A percentile compares a stretch with the other conserved stretches of the same genome.
phyloP scores from a whole-genome alignment of 2,113 vertebrate genomes.

The Dicaeum eximium region DNA sequence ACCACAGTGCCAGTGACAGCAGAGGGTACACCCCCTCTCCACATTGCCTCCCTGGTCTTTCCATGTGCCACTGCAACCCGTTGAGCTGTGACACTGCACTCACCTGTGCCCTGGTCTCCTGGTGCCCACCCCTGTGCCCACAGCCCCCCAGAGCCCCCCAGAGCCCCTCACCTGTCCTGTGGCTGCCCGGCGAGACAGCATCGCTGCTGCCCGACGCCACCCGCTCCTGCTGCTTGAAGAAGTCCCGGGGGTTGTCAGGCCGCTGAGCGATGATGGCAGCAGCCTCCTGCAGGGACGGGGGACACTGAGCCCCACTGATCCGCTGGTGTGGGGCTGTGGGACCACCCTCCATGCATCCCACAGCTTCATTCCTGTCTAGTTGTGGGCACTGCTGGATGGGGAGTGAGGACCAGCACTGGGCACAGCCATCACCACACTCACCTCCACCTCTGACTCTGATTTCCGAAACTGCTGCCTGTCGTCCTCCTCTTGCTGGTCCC shows the following conservation, averaged over 20 bases:
- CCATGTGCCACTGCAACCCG: fast-evolving
- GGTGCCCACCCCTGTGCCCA: not conserved
- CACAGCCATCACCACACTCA: not conserved
- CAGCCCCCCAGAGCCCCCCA: not conserved
- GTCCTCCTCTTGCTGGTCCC: conserved; percentile 77
- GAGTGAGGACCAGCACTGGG: fast-evolving
- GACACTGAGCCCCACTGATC: not conserved
- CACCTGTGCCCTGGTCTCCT: not conserved
- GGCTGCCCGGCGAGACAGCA: conserved; percentile 77
- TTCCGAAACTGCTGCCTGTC: conserved; percentile 85
- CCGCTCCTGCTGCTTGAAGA: conserved; percentile 92
- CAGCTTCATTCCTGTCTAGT: not conserved
- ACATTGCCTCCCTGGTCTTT: not conserved
- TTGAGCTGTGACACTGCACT: not conserved
- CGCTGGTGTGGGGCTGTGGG: fast-evolving
- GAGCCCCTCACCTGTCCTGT: conserved; percentile 83
- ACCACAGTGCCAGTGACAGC: fast-evolving
- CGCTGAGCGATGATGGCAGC: conserved; percentile 96
- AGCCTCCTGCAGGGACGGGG: conserved; percentile 79
- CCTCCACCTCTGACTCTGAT: conserved; percentile 90
- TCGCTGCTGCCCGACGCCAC: conserved; percentile 83
- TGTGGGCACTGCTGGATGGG: not conserved
- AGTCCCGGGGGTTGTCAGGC: conserved; percentile 92
- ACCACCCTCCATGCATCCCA: not conserved
- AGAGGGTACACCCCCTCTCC: not conserved